Base-by-base conservation (phyloP, 2,888 invertebrate genomes). In the Drosophila neoperkinsi region DNA sequence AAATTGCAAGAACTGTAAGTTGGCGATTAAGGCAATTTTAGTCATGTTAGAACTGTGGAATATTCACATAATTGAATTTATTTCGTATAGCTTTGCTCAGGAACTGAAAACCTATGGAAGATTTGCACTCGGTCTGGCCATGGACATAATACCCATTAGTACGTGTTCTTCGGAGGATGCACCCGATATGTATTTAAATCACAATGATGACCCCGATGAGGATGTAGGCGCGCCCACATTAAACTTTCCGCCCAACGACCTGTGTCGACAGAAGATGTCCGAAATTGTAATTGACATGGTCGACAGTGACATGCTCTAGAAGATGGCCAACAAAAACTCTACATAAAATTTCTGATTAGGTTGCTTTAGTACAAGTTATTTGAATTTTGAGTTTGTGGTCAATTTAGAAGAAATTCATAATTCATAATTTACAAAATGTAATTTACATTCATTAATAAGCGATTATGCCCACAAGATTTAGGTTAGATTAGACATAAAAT, bases 121-220 rank as follows among this genome's bases (percentile, higher is more conserved):
- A 53, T 96, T 96, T 81, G 96, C 96, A 0, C 94, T 96, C 4
- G 96, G 96, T 2, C 92, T 95, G 13, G 95, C 96, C 0, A 86
- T 96, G 76, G 96, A 96, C 82, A 96, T 96, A 93, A 94, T 96
- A 74, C 96, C 96, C 1, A 96, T 96, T 56, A 95, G 93, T 90
- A 96, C 95, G 0, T 96, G 96, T 71, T 95, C 96, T 59, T 95
- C 96, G 56, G 94, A 95, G 62, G 95, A 96, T 88, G 96, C 96
- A 0, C 96, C 96, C 0, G 96, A 96, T 86, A 92, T 96, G 70
- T 96, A 96, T 85, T 86, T 90, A n/a, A 79, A 77, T 25, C 91
- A 92, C 46, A 82, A 83, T 13, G 93, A 93, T 25, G 93, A 92
- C 16, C 77, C 38, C 31, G 88, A 90, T 36, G 92, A 93, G 55